Conservation (phyloP, 2,888 invertebrate genomes). For the Drosophila bunnanda region DNA sequence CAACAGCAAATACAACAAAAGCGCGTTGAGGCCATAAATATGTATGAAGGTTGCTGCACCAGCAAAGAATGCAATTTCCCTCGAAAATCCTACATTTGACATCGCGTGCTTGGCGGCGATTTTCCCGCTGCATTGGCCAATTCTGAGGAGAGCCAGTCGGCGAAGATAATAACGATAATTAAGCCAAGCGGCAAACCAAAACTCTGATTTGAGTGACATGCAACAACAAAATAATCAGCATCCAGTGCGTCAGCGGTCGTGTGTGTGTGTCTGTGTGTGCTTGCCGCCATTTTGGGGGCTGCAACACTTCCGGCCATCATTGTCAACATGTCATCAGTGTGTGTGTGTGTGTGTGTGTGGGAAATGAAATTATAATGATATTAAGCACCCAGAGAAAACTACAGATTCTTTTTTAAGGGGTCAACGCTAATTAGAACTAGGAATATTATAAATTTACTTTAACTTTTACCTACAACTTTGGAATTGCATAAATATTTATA, state of each 20-base stretch:
- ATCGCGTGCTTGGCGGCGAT: constrained; percentile 82
- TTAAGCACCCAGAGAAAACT: constrained; percentile 8
- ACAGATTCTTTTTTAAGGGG: too few species aligned
- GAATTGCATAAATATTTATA: too few species aligned
- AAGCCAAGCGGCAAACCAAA: constrained; percentile 75
- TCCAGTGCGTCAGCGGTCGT: constrained; percentile 40
- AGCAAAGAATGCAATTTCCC: constrained; percentile 69
- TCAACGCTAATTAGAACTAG: too few species aligned
- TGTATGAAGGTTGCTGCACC: constrained; percentile 69
- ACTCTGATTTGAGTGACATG: constrained; percentile 70
- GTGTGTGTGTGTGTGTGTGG: constrained; percentile 46
- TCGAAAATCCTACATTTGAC: constrained; percentile 67
- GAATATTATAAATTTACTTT: neutral
- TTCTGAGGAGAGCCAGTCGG: constrained; percentile 56
- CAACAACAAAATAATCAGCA: constrained; percentile 63
- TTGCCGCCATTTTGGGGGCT: constrained; percentile 59
- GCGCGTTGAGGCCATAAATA: constrained; percentile 75
- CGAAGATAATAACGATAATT: constrained; percentile 80
- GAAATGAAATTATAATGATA: too few species aligned
- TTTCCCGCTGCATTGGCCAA: constrained; percentile 81
- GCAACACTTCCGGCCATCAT: constrained; percentile 69
- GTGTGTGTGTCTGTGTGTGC: neutral
- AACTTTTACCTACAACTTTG: too few species aligned
- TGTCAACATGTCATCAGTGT: constrained; percentile 49
- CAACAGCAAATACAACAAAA: constrained; percentile 66